Evolutionary conservation across 2,113 vertebrate genomes (phyloP).

Genomic region (Alosa alosa): DNA sequence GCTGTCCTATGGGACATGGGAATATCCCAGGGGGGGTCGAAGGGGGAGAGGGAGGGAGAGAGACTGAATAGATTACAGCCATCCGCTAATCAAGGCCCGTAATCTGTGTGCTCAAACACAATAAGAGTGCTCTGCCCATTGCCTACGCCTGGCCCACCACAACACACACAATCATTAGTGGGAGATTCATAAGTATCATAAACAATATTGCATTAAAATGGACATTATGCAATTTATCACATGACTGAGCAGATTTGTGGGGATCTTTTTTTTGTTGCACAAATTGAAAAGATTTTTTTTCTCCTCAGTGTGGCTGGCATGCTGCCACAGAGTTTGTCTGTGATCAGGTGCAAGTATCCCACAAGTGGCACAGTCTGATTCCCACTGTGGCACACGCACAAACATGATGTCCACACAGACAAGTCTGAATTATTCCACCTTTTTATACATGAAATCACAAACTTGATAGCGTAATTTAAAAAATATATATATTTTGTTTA

Average conservation of each 20-base stretch:
- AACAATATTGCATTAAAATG: slow-evolving; percentile 27
- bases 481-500: not conserved
- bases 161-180: slow-evolving; percentile 63
- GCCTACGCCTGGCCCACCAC: slow-evolving; percentile 47
- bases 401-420: slow-evolving; percentile 59
- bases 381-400: slow-evolving; percentile 73
- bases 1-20: slow-evolving; percentile 70
- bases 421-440: not conserved
- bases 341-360: slow-evolving; percentile 77
- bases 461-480: not conserved
- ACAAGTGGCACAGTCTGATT: slow-evolving; percentile 75
- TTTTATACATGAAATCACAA: not conserved
- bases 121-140: slow-evolving; percentile 55
- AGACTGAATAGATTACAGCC: slow-evolving; percentile 79
- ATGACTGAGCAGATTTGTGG: slow-evolving; percentile 31
- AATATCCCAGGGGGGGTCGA: slow-evolving; percentile 74
- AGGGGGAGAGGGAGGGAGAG: slow-evolving; percentile 51
- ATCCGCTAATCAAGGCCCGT: slow-evolving; percentile 77
- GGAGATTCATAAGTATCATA: slow-evolving; percentile 44
- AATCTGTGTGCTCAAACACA: slow-evolving; percentile 72
- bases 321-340: slow-evolving; percentile 63
- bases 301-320: slow-evolving; percentile 63
- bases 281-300: slow-evolving; percentile 55
- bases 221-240: slow-evolving; percentile 45
- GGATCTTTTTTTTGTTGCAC: slow-evolving; percentile 50